Evolutionary conservation across 2,888 invertebrate genomes (phyloP), one percentile per base, ranked within the genome.

Genomic region (Flexamia atlantica): DNA sequence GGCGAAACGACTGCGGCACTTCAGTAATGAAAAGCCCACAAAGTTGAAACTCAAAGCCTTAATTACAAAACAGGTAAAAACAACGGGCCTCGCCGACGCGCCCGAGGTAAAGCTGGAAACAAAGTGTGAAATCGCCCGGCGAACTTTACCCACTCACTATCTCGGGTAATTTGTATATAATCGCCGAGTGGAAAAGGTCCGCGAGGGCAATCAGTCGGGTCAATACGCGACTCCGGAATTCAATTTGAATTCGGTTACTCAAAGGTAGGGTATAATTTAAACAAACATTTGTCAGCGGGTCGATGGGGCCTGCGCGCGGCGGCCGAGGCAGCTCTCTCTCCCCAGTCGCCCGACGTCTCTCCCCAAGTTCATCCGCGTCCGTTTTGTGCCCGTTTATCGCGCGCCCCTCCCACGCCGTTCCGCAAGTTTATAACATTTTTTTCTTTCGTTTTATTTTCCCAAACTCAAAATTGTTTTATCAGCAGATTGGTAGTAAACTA

Each of bases 221-320:
- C 79, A 79, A 57, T 79, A 46, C 42, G 57, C 25, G 46, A 25
- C 14, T 50, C 30, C 7, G 57, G 23, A 53, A 79, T 79, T 57
- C 57, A 79, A 79, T 79, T 79, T 53, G 50, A 76, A 72, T 57
- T 28, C 53, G 36, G 57, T 28, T 32, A 20, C 50, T 50, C 79
- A 79, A 79, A 79, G 79, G 79, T 79, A 40, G 76, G 42, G 76
- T 76, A 79, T 79, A 79, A 53, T 79, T 79, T 79, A 79, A 79
- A 79, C 79, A 79, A 79, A 79, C 79, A 79, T 79, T 79, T 79
- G 57, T 79, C 79, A 79, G 23, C 32, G n/a, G 28, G 46, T 79
- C 79, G 36, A 79, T 79, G 20, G 79, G 10, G 53, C 57, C 3
- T 57, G 79, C 79, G 79, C 79, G 17, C 30, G n/a, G 68, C 42